Base-by-base conservation (phyloP, 2,113 vertebrate species). In the Ptilonorhynchus violaceus region DNA sequence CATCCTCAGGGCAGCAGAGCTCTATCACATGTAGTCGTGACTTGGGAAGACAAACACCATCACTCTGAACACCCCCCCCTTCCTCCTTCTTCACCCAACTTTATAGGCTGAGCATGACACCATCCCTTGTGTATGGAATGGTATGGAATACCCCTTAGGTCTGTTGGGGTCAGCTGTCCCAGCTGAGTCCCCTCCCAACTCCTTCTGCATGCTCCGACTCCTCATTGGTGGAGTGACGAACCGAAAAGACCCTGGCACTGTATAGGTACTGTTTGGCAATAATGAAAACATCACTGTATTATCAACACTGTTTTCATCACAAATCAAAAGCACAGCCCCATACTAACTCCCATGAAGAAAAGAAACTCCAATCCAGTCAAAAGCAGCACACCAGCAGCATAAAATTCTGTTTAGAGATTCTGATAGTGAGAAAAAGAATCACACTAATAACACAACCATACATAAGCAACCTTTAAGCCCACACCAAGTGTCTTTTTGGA, bases 361-460 rank as follows among this genome's bases (percentile, higher is more conserved):
- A 46, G 13, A 20, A 68, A 39, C 14, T 31, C 19, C 12, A 85
- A 16, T 67, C 41, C 11, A 41, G 16, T 8, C 14, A 50, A 85
- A 88, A 28, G 0, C 42, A 75, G 17, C 24, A 68, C 15, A 58
- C 6, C 33, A 63, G 15, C n/a, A 64, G 21, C 22, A 33, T 52
- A 63, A 69, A 75, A 59, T 69, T 59, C 31, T 75, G 11, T 53
- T 69, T 39, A 64, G n/a, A 2, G 1, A 16, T 59, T 66, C 46
- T 39, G 27, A 55, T 49, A 49, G 20, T 23, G 16, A 83, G 41
- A 66, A 49, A 66, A 77, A 64, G 4, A 20, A 66, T 41, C 39
- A 47, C 0, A 1, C 11, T 73, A 52, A 41, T 1, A 7, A 46
- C 15, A 35, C 0, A 42, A 13, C 42, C 13, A 3, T 30, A 15